phyloP scores from a whole-genome alignment of 2,888 invertebrate genomes.

The Geotrupes spiniger region DNA sequence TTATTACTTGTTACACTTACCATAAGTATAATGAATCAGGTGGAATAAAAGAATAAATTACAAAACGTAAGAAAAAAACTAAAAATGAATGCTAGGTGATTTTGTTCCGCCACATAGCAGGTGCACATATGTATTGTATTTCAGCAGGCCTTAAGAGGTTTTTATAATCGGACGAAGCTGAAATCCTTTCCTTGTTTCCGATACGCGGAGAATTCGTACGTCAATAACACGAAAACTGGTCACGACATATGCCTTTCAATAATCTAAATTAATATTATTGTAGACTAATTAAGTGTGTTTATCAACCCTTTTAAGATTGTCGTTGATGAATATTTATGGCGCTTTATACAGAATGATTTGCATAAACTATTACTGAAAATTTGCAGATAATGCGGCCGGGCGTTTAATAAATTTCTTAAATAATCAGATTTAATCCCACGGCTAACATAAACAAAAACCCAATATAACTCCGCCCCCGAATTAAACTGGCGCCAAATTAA shows the following conservation, averaged over 20 bases:
- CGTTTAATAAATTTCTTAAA: constrained; percentile 28
- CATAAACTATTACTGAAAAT: constrained; percentile 6
- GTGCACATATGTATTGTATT: too few species aligned
- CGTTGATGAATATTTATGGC: constrained; percentile 18
- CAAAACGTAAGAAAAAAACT: too few species aligned
- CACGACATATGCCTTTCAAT: constrained; percentile 17
- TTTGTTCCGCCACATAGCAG: too few species aligned
- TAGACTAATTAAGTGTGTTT: constrained; percentile 40
- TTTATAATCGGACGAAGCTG: constrained; percentile 26
- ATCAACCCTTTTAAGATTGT: constrained; percentile 34
- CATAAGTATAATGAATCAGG: too few species aligned
- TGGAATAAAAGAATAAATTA: too few species aligned
- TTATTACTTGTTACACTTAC: too few species aligned
- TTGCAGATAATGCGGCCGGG: constrained; percentile 6
- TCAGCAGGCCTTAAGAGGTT: too few species aligned
- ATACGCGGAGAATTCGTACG: constrained; percentile 33
- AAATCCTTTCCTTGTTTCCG: constrained; percentile 36
- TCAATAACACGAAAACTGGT: constrained; percentile 31
- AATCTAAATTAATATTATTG: constrained; percentile 37
- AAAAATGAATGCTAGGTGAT: too few species aligned
- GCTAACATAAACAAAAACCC: constrained; percentile 27
- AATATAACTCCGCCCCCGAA: constrained; percentile 15
- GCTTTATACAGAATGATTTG: neutral
- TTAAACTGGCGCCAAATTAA: constrained; percentile 30
- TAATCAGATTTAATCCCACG: constrained; percentile 26